These are phyloP conservation scores for Knipowitschia caucasica DNA, from an alignment of 2,797 vertebrate genomes.

Conservation along the genomic window DNA sequence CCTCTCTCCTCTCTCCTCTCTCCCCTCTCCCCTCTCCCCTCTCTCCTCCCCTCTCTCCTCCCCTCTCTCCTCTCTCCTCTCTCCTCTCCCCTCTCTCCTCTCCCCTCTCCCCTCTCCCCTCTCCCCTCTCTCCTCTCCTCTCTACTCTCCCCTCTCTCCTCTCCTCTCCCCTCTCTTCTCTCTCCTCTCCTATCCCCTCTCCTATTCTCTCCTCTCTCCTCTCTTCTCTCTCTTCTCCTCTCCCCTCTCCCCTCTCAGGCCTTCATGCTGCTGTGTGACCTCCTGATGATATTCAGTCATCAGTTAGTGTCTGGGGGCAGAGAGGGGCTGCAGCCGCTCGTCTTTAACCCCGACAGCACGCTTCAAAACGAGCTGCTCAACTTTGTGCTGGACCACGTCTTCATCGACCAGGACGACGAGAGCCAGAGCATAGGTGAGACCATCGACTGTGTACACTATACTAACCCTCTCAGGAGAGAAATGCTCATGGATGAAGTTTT, in stretches of 20 bases:
- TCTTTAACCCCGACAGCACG: conserved; percentile 93
- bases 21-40: too few species aligned
- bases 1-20: too few species aligned
- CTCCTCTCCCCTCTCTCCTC: too few species aligned
- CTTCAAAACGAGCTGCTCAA: conserved; percentile 95
- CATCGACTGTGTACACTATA: neutral
- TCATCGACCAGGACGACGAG: conserved; percentile 98
- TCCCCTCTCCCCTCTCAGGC: conserved; percentile 70
- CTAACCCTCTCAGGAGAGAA: too few species aligned
- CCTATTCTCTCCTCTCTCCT: too few species aligned
- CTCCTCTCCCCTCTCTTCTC: neutral
- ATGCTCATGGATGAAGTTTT: too few species aligned
- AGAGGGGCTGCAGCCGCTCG: conserved; percentile 92
- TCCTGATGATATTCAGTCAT: conserved; percentile 99
- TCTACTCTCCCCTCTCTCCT: neutral
- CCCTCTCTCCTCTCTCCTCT: too few species aligned
- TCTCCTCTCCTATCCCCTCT: too few species aligned
- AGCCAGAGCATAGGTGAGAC: conserved; percentile 97
- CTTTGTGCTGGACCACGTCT: conserved; percentile 98
- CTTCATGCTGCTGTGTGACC: conserved; percentile 98
- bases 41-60: too few species aligned
- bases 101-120: too few species aligned
- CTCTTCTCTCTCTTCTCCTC: neutral
- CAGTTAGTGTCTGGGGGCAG: conserved; percentile 89
- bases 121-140: too few species aligned